These are phyloP conservation scores for Drosophila engyochracea DNA, from an alignment of 2,888 invertebrate species.

Conservation along the genomic window DNA sequence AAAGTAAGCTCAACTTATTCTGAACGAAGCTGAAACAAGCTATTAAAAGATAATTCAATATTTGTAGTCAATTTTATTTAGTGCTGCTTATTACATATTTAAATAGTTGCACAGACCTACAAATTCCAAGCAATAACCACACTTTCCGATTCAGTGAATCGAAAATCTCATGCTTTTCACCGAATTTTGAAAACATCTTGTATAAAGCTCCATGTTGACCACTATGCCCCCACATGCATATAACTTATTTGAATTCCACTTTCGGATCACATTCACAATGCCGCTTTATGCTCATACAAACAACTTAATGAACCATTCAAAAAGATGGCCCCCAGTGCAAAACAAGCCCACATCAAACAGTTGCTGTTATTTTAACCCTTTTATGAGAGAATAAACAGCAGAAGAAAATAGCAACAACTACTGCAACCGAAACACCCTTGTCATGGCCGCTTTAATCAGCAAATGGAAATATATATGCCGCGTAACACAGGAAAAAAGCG, in stretches of 20 bases:
- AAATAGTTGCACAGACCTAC: neutral
- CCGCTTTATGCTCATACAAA: conserved; percentile 49
- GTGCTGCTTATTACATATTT: neutral
- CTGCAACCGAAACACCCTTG: conserved; percentile 51
- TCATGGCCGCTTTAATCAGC: conserved; percentile 71
- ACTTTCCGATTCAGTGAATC: conserved; percentile 31
- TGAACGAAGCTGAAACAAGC: neutral
- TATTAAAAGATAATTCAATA: neutral
- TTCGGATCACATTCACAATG: conserved; percentile 14
- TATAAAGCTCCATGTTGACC: conserved; percentile 10
- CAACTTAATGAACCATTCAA: conserved; percentile 71
- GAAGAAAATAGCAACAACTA: conserved; percentile 14
- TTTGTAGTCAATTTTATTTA: neutral
- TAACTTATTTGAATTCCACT: conserved; percentile 38
- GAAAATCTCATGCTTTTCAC: neutral
- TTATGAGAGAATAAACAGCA: conserved; percentile 25
- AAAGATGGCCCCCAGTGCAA: conserved; percentile 21
- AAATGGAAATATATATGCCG: conserved; percentile 68
- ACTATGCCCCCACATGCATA: conserved; percentile 5
- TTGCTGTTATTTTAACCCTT: conserved; percentile 72
- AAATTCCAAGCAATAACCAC: conserved; percentile 2
- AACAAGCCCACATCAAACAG: conserved; percentile 68
- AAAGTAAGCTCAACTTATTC: neutral
- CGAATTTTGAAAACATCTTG: conserved; percentile 4
- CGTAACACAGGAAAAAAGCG: conserved; percentile 31